Evolutionary conservation across 2,888 invertebrate species (phyloP).

Genomic region (Serrognathus titanus): DNA sequence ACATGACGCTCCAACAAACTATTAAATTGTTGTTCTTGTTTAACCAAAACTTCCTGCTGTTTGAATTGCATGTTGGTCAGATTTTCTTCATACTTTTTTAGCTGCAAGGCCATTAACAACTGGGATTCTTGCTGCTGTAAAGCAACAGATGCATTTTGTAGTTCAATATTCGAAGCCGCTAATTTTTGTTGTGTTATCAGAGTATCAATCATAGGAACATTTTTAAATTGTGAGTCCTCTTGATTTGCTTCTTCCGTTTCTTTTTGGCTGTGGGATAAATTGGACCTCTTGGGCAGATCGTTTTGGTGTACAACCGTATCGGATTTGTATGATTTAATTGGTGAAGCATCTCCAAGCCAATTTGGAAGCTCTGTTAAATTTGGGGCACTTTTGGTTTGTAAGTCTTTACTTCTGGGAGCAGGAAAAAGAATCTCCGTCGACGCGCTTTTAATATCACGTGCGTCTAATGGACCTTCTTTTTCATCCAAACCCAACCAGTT

Average conservation of each 20-base stretch:
- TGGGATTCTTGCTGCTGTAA: constrained; percentile 63
- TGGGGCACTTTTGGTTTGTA: constrained; percentile 23
- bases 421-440: constrained; percentile 32
- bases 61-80: constrained; percentile 56
- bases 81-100: constrained; percentile 62
- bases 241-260: neutral
- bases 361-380: neutral
- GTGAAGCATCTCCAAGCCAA: neutral
- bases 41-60: constrained; percentile 53
- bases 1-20: constrained; percentile 55
- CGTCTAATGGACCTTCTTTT: neutral
- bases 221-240: neutral
- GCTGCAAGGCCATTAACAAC: constrained; percentile 58
- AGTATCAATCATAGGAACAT: constrained; percentile 15
- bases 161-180: constrained; percentile 46
- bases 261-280: too few relatives aligned
- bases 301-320: neutral
- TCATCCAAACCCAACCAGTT: neutral
- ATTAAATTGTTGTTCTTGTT: constrained; percentile 56
- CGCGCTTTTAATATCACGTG: constrained; percentile 24
- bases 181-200: constrained; percentile 38
- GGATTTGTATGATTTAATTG: neutral
- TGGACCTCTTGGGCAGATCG: neutral
- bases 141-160: constrained; percentile 55
- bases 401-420: constrained; percentile 38